Base-by-base conservation (phyloP, 2,797 vertebrate genomes). In the Bufotes viridis region DNA sequence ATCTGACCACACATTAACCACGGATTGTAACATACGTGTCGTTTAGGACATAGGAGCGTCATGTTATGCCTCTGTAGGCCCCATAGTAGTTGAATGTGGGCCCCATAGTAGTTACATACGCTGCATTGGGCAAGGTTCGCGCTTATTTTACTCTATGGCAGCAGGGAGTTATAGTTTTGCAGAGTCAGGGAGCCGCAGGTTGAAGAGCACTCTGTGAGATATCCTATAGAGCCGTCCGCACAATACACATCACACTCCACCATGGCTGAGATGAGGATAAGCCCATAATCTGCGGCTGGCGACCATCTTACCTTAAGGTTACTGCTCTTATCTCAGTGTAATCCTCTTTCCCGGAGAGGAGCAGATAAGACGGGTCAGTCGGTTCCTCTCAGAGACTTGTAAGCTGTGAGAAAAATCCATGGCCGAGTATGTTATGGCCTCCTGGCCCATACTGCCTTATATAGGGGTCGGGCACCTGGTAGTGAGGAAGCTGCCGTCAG, bases 301-400 rank as follows among this genome's bases (percentile, higher is more conserved):
- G 51, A 26, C 24, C 15, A 20, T 49, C 26, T 58, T 85, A 85
- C 87, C 67, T 69, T 85, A 67, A 89, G 78, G 79, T 78, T 60
- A 60, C 51, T 26, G 53, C 9, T 60, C 70, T 86, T 76, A 89
- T 76, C 84, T 51, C 18, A 1, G 14, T 15, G 18, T 81, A 85
- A 88, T 88, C 87, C 42, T 79, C 87, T 88, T 88, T 85, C 55
- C 24, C 60, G 2, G 26, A 63, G 61, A 49, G 51, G 70, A 18
- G 61, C 34, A 24, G 53, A 51, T 79, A 58, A 79, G 55, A 58
- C 11, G 55, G 53, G 24, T 29, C 78, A 18, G 78, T 57, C 57
- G 60, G 78, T 80, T 60, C 53, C 15, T 42, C 29, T 2, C 29
- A 20, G 8, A 74, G 70, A 42, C 70, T n/a, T 3, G 20, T 76